Evolutionary conservation across 2,113 vertebrate genomes (phyloP).

Genomic region (Microtus ochrogaster): DNA sequence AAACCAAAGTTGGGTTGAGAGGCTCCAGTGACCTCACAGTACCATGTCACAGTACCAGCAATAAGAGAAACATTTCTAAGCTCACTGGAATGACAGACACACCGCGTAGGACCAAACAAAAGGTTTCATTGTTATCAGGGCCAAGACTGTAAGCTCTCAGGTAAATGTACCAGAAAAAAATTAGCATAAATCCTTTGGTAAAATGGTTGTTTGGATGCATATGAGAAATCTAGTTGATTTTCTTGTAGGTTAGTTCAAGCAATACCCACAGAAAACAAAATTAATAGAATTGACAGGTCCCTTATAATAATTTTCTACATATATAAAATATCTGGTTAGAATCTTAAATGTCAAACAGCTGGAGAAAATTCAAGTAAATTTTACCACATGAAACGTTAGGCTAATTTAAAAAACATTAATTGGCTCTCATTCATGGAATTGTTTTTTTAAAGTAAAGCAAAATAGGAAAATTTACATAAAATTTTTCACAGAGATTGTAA

Average conservation of each 20-base stretch:
- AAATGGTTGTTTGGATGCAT: not conserved
- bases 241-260: not conserved
- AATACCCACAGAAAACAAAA: not conserved
- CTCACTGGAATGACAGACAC: not conserved
- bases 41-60: not conserved
- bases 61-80: not conserved
- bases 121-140: not conserved
- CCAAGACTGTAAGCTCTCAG: not conserved
- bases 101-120: not conserved
- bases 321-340: not conserved
- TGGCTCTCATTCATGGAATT: too few species aligned
- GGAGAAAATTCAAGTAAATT: not conserved
- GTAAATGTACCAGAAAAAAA: not conserved
- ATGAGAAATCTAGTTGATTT: not conserved
- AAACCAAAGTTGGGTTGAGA: conserved; percentile 1
- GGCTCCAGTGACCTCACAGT: not conserved
- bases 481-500: not conserved
- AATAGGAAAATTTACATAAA: not conserved
- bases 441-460: not conserved
- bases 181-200: not conserved
- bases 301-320: not conserved
- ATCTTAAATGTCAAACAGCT: not conserved
- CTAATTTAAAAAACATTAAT: not conserved
- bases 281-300: not conserved
- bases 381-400: not conserved